Conservation (phyloP, 2,797 vertebrate genomes). For the Lemur catta region DNA sequence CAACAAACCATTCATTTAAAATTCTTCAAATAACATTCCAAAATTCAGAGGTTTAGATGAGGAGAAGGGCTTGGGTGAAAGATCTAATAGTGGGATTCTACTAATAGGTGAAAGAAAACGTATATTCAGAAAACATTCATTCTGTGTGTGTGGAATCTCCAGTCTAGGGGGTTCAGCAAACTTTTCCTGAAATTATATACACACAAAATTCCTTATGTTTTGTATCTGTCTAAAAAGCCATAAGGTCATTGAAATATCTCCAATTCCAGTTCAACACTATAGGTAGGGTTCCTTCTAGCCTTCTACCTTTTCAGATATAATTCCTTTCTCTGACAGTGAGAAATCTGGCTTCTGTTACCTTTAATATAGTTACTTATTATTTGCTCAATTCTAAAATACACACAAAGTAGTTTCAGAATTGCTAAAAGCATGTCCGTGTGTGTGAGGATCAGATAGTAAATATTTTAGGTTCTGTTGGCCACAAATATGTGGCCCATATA, state of each 20-base stretch:
- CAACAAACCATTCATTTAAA: not conserved
- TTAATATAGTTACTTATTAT: not conserved
- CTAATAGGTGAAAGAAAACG: not conserved
- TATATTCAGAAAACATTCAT: not conserved
- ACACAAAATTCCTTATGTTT: not conserved
- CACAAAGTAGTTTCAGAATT: not conserved
- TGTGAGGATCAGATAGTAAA: not conserved
- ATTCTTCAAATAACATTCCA: not conserved
- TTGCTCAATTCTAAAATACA: not conserved
- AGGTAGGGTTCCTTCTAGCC: not conserved
- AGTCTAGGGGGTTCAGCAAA: not conserved
- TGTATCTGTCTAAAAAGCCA: not conserved
- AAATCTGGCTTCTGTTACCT: not conserved
- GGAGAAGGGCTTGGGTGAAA: not conserved
- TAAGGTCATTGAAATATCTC: not conserved
- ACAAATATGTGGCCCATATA: not conserved
- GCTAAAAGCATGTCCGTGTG: not conserved
- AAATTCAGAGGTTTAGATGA: not conserved
- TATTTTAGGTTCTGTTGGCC: not conserved
- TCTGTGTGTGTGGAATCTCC: not conserved
- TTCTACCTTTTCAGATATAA: not conserved
- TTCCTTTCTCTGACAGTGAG: slow-evolving; percentile 4
- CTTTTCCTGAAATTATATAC: not conserved
- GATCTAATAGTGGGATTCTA: not conserved
- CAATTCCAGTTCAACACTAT: not conserved